A percentile compares a stretch with the other conserved stretches of the same genome.
These are phyloP conservation scores for Hemicordylus capensis DNA, from an alignment of 2,113 vertebrate genomes.

Conservation along the genomic window DNA sequence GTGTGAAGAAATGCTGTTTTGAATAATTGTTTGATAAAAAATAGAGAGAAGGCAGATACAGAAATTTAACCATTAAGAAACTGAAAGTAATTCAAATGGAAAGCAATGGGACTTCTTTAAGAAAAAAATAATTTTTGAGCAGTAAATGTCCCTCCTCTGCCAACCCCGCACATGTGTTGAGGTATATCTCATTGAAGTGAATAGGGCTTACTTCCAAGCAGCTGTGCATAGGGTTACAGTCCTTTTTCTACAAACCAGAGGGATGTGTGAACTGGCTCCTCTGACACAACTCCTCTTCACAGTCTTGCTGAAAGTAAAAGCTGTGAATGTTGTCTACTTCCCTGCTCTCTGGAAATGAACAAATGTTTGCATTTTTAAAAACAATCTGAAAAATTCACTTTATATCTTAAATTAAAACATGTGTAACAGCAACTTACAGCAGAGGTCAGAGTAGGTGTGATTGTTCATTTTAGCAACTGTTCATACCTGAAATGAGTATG, in stretches of 20 bases:
- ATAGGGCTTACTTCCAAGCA: not conserved
- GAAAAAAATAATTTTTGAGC: not conserved
- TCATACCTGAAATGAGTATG: not conserved
- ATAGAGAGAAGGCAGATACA: not conserved
- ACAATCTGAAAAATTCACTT: not conserved
- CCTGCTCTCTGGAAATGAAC: not conserved
- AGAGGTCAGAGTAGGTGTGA: not conserved
- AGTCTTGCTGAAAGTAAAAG: not conserved
- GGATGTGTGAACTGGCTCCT: not conserved
- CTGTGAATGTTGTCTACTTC: not conserved
- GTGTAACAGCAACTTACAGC: not conserved
- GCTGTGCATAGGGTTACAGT: not conserved
- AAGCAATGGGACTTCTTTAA: not conserved
- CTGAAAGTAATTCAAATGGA: not conserved
- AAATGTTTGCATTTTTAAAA: conserved; percentile 2
- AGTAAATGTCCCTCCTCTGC: not conserved
- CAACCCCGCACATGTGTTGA: not conserved
- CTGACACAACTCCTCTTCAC: not conserved
- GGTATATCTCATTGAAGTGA: not conserved
- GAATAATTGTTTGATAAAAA: not conserved
- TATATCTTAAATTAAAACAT: not conserved
- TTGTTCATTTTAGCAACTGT: not conserved
- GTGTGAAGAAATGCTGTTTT: not conserved
- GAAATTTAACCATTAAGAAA: not conserved
- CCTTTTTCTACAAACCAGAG: not conserved